These are phyloP conservation scores for Australoheros scitulus DNA, from an alignment of 2,113 vertebrate species.

Conservation along the genomic window DNA sequence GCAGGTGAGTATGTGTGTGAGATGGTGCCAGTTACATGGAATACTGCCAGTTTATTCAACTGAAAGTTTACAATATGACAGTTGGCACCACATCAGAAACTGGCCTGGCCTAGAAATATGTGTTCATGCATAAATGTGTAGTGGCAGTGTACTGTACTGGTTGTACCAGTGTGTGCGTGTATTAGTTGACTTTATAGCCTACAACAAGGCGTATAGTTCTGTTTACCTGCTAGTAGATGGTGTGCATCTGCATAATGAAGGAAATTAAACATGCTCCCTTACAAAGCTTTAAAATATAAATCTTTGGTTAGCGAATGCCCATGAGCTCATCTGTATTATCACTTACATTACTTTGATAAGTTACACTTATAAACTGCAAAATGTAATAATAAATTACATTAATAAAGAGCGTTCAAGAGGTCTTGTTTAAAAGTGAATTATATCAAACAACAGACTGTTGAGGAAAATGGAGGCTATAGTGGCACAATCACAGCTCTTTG, in stretches of 20 bases:
- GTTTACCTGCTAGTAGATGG: constrained; percentile 11
- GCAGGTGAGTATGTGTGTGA: not conserved
- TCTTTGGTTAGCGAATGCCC: not conserved
- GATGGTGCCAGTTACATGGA: not conserved
- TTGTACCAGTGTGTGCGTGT: not conserved
- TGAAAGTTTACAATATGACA: constrained; percentile 36
- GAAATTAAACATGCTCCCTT: not conserved
- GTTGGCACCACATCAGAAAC: constrained; percentile 15
- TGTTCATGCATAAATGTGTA: not conserved
- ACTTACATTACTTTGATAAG: not conserved
- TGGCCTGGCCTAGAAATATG: constrained; percentile 5
- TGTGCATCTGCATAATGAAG: not conserved
- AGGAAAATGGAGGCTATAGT: too few species aligned
- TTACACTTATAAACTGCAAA: not conserved
- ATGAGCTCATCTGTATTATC: not conserved
- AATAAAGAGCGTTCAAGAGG: not conserved
- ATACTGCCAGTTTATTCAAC: constrained; percentile 32
- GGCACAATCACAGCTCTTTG: not conserved
- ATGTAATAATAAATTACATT: not conserved
- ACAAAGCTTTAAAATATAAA: not conserved
- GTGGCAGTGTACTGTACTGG: not conserved
- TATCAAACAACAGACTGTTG: too few species aligned
- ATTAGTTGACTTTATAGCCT: constrained; percentile 14
- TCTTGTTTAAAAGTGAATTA: not conserved
- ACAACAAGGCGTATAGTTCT: constrained; percentile 9